Evolutionary conservation across 2,888 invertebrate genomes (phyloP), one percentile per base, ranked within the genome.

Genomic region (Limnephilus auricula): DNA sequence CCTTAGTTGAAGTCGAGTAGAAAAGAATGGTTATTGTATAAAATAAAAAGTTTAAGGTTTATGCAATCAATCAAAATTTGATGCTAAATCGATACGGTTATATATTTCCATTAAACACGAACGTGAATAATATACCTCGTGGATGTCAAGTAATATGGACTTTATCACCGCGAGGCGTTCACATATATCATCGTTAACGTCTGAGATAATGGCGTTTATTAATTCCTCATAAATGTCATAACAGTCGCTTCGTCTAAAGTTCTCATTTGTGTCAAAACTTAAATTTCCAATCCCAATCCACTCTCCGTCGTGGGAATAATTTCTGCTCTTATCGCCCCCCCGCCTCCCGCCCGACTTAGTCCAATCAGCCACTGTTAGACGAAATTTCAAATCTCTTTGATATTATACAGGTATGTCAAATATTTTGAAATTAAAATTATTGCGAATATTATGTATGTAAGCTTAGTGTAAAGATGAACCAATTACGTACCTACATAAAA

Each of bases 281-380:
- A 87, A 91, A 92, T 92, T 90, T 90, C 89, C 92, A 92, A 92
- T 92, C 90, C 90, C 87, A 90, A 92, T 87, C 89, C 89, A 92
- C 91, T 90, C 90, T 86, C 89, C 89, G 34, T 78, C 65, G 31
- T 37, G 18, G 65, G 89, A 92, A 92, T 92, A 92, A 92, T 92
- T 92, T 89, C 80, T 15, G n/a, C 34, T 65, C 25, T n/a, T 65
- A 65, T 65, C 65, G 65, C 25, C 65, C 34, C 85, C n/a, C 88
- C 37, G 13, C 50, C 34, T 40, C 15, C 40, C 25, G 37, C 15
- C 30, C n/a, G 4, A 45, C 65, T 0, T n/a, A 30, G 37, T 85
- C 40, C 34, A 85, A 85, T 85, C 85, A 85, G 30, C 45, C 85
- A 85, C 45, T 85, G 85, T 85, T 85, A 40, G 37, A 45, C n/a